A percentile compares a stretch with the other conserved stretches of the same genome.
Evolutionary conservation across 2,113 vertebrate species (phyloP).

Genomic region (Sialia sialis): DNA sequence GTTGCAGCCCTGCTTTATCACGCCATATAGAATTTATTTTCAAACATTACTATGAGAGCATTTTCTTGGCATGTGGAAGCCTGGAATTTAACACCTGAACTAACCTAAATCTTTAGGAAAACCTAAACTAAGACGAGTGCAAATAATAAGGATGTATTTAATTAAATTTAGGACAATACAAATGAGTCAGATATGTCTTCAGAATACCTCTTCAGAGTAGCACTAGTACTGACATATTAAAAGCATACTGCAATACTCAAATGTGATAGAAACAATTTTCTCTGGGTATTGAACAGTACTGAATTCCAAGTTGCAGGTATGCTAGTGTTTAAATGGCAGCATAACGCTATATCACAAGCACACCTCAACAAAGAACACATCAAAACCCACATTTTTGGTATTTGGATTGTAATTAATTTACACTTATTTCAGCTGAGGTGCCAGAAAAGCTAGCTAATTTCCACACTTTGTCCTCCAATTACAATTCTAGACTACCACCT

Average conservation of each 20-base stretch:
- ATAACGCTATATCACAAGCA: not conserved
- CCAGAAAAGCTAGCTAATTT: not conserved
- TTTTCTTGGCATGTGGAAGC: not conserved
- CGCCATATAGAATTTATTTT: not conserved
- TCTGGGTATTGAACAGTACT: not conserved
- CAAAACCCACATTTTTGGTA: not conserved
- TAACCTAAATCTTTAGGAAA: not conserved
- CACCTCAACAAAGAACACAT: not conserved
- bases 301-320: not conserved
- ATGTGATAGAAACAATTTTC: not conserved
- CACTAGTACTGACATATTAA: not conserved
- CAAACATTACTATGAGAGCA: not conserved
- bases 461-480: not conserved
- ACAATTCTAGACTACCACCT: not conserved
- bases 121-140: not conserved
- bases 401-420: not conserved
- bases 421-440: not conserved
- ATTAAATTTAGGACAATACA: not conserved
- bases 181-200: not conserved
- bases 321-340: not conserved
- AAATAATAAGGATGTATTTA: not conserved
- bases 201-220: not conserved
- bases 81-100: not conserved
- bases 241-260: not conserved
- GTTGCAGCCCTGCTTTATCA: not conserved